Base-by-base conservation (phyloP, 2,797 vertebrate species). In the Petrocephalus sullivani region DNA sequence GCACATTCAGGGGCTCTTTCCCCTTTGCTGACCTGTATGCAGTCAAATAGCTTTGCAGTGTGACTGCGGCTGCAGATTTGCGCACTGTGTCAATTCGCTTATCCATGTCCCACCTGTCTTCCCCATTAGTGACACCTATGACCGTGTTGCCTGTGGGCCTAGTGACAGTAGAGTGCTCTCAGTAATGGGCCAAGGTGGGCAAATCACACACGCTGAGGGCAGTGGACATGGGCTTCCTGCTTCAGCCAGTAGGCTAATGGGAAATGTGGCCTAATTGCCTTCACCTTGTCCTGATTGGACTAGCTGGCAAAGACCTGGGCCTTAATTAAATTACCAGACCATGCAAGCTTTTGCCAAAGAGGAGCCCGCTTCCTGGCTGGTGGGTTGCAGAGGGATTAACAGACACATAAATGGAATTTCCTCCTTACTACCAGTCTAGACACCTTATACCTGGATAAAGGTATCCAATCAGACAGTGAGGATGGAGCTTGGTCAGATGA, bases 221-320 rank as follows among this genome's bases (percentile, higher is more conserved):
- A 93, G 94, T 94, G 93, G 94, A 94, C 93, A 91, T 94, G 92
- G 93, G 91, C 93, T 95, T 93, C 95, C 93, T 93, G 93, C 89
- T 9, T n/a, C 91, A 41, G 90, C 89, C 90, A 92, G 90, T 87
- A 89, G 91, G 92, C 91, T 93, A 93, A 94, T 92, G 90, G 90
- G 89, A 94, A 61, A 95, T 94, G 92, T 94, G 92, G 92, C 94
- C 93, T 95, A 95, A 96, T 96, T 94, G 94, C 94, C 94, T 95
- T 96, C 94, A 93, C 95, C 95, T 94, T 94, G 92, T 92, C 93
- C 89, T 95, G 94, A 96, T 95, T 95, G 93, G 96, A 96, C 96
- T 95, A 96, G 93, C 91, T 96, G 93, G 96, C 96, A 96, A 95
- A 96, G 93, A 91, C 91, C 91, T 88, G 88, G 88, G 90, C 90